Base-by-base conservation (phyloP, 1,140 invertebrate genomes). In the Philotrypesis tridentata region DNA sequence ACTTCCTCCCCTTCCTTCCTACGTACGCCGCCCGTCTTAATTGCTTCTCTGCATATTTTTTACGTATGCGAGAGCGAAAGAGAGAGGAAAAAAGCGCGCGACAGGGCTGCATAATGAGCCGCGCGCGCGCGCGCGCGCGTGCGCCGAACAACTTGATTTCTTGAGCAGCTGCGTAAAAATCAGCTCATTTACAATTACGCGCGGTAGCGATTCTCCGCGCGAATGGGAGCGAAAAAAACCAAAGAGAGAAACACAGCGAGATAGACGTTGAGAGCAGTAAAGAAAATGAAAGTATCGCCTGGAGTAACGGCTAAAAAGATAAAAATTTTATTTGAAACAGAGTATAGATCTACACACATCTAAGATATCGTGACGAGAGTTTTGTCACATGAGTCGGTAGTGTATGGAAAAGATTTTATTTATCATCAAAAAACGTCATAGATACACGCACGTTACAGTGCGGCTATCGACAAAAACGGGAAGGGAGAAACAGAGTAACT, bases 331-430 rank as follows among this genome's bases (percentile, higher is more conserved):
- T 55, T 55, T 6, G 48, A 55, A 55, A 55, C 48, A 55, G 21
- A 55, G 48, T 55, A 55, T 55, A 55, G 43, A 48, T 48, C 48
- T 55, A n/a, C 48, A 55, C 48, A 55, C 48, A 55, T 4, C 48
- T 55, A 55, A 55, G 48, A 55, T 55, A 55, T n/a, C 75, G 82
- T 83, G 82, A 85, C 85, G 27, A 68, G 33, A 81, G n/a, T 55
- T 9, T 70, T 60, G 27, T 21, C 48, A 55, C n/a, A 55, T 55
- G 17, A 71, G 79, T 75, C 79, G 43, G 37, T 82, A 71, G 73
- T 86, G 87, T 89, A 89, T 89, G 88, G 88, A 90, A 91, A 91
- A 91, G 87, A 88, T 89, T 90, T 83, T 88, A 90, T 89, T 89
- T 86, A 87, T 87, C 86, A 83, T 90, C 85, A 90, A 91, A 86